Evolutionary conservation across 1,140 invertebrate species (phyloP).

Genomic region (Drosophila rhopaloa): DNA sequence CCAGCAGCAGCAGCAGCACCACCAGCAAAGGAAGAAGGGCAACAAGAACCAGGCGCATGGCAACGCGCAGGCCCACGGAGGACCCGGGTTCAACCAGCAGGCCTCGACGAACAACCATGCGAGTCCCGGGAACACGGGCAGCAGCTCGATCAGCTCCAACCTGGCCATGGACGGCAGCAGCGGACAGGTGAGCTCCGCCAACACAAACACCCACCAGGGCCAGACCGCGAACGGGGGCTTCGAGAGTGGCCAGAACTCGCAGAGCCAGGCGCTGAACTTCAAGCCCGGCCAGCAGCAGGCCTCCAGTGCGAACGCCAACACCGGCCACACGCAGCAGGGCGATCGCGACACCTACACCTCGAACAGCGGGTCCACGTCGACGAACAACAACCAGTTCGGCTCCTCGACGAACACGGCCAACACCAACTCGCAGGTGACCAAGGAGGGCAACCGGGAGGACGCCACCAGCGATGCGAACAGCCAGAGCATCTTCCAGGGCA

Average conservation of each 20-base stretch:
- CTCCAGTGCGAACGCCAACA: conserved; percentile 71
- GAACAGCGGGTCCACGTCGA: conserved; percentile 66
- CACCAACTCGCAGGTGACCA: conserved; percentile 60
- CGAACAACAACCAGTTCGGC: conserved; percentile 73
- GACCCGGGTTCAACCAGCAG: conserved; percentile 73
- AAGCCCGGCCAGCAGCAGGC: conserved; percentile 65
- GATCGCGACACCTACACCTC: conserved; percentile 54
- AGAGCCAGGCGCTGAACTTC: conserved; percentile 79
- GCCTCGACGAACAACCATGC: conserved; percentile 78
- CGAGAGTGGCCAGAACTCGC: conserved; percentile 54
- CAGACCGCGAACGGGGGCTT: conserved; percentile 43
- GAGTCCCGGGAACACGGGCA: conserved; percentile 51
- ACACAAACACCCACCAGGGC: conserved; percentile 58
- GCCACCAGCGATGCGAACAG: conserved; percentile 67
- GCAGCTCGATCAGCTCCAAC: conserved; percentile 78
- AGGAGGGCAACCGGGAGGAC: conserved; percentile 50
- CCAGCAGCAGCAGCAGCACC: conserved; percentile 21
- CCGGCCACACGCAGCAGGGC: conserved; percentile 48
- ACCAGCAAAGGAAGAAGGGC: conserved; percentile 25
- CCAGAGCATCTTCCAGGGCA: conserved; percentile 79
- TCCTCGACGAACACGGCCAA: conserved; percentile 70
- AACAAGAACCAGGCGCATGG: conserved; percentile 47
- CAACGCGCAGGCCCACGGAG: conserved; percentile 64
- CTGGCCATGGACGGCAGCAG: conserved; percentile 74
- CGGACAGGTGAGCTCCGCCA: conserved; percentile 79